Conservation (phyloP, 1,140 invertebrate genomes). For the Cherax quadricarinatus region DNA sequence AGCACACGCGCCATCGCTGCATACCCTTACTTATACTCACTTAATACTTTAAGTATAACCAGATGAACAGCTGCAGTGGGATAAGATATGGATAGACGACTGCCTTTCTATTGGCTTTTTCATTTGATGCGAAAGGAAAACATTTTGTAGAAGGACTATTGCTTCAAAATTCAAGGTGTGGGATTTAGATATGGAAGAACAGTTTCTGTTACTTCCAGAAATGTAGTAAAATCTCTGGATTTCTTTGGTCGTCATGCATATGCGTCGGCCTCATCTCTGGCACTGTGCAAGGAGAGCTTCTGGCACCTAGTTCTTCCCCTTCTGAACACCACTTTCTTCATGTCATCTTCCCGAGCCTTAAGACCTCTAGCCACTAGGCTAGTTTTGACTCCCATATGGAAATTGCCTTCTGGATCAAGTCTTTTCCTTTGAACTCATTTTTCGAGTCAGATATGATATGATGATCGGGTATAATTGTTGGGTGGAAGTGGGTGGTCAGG, state of each 20-base stretch:
- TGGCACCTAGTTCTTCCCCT: constrained; percentile 50
- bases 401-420: not conserved
- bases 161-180: not conserved
- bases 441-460: not conserved
- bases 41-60: constrained; percentile 19
- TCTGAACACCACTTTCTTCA: constrained; percentile 31
- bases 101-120: not conserved
- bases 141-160: not conserved
- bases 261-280: constrained; percentile 18
- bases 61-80: constrained; percentile 7
- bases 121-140: not conserved
- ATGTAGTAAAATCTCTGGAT: constrained; percentile 11
- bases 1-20: constrained; percentile 11
- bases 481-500: constrained; percentile 43
- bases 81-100: not conserved
- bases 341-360: not conserved
- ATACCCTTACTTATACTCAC: constrained; percentile 10
- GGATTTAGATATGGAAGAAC: not conserved
- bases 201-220: constrained; percentile 7
- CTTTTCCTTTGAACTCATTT: not conserved
- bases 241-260: constrained; percentile 39
- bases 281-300: constrained; percentile 50
- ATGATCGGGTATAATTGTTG: not conserved
- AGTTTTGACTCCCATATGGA: not conserved
- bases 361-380: not conserved